Evolutionary conservation across 1,140 invertebrate species (phyloP), one percentile per base, ranked within the genome.

Genomic region (Microplitis mediator): DNA sequence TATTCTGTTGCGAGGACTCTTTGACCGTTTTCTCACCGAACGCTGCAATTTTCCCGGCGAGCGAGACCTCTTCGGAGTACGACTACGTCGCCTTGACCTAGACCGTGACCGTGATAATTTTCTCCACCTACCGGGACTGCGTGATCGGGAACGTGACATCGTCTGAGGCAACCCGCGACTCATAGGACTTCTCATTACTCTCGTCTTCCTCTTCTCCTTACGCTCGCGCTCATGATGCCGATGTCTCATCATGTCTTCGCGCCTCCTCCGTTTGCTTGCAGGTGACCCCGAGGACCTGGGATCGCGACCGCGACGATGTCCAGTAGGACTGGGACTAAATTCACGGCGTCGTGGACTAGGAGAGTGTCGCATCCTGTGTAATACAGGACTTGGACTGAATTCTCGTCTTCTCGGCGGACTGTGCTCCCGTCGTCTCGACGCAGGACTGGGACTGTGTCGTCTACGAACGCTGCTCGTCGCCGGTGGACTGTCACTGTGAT

Each of bases 161-260:
- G 84, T 79, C 34, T 80, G 45, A 31, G 79, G 79, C 52, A 84
- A 77, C 74, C 81, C 81, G 54, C 70, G 79, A 45, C 78, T 75
- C 4, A 76, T 70, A 31, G 85, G 84, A 76, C 84, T 85, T 66
- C 82, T 80, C 8, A 77, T 79, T 50, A 79, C 76, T 35, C 79
- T 78, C 0, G 79, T 81, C 72, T 88, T 84, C 73, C 87, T 80
- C 76, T 86, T 83, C 65, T 84, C 81, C 66, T 86, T 77, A 75
- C 88, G 79, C 45, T 86, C 81, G 76, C 87, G 84, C 36, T 86
- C 81, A 36, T 85, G 82, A 74, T 84, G 82, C 13, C 85, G 87
- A 74, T 88, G 83, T 36, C 87, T 79, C n/a, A 83, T 82, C 0
- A 80, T 76, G 5, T 87, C 86, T 4, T 87, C 87, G 63, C 80